Percentiles rank a stretch among this genome's conserved stretches.
Evolutionary conservation across 2,797 vertebrate genomes (phyloP).

Genomic region (Threskiornis aethiopicus): DNA sequence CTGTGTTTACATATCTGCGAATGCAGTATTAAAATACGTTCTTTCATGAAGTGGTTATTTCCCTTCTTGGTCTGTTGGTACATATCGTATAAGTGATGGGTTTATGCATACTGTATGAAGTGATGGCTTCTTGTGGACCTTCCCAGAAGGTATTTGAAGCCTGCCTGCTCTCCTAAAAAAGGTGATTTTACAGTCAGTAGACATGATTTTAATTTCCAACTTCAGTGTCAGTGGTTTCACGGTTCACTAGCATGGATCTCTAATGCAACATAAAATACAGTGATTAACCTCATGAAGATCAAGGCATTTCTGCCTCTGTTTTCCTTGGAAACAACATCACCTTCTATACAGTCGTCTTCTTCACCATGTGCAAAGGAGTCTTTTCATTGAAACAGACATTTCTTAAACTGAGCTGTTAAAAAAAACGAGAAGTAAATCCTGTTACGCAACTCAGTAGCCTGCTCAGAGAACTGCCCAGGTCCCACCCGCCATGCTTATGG

Average conservation of each 20-base stretch:
- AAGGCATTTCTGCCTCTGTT: neutral
- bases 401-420: neutral
- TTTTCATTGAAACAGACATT: neutral
- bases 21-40: neutral
- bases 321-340: neutral
- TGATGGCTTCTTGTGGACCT: neutral
- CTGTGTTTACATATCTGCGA: neutral
- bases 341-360: neutral
- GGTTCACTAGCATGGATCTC: neutral
- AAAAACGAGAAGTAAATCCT: neutral
- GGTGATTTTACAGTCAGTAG: neutral
- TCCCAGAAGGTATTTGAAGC: neutral
- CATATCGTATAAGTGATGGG: fast-evolving
- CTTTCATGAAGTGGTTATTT: neutral
- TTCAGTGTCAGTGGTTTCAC: neutral
- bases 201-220: neutral
- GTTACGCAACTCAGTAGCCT: neutral
- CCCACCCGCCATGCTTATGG: too few species aligned
- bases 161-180: neutral
- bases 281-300: neutral
- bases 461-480: neutral
- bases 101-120: neutral
- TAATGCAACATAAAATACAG: neutral
- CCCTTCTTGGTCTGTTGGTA: neutral
- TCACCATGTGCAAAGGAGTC: neutral